Conservation (phyloP, 2,888 invertebrate genomes). For the Dasypogon diadema region DNA sequence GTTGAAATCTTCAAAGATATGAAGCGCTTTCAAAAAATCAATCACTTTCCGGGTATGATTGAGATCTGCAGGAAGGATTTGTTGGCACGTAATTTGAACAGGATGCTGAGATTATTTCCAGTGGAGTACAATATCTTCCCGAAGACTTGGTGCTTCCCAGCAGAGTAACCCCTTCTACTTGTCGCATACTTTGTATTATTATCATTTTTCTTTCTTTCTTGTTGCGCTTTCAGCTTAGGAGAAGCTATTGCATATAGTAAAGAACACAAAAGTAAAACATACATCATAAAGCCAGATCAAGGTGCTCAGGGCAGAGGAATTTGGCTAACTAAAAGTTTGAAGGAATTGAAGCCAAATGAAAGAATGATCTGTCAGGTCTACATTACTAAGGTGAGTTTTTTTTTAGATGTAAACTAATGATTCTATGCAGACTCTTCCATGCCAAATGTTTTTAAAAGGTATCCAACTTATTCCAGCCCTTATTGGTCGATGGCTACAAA, state of each 20-base stretch:
- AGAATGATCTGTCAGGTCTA: conserved; percentile 90
- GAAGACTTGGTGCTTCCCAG: conserved; percentile 93
- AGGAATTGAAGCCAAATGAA: conserved; percentile 83
- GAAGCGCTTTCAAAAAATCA: conserved; percentile 92
- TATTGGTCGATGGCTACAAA: conserved; percentile 91
- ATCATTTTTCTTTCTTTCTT: neutral
- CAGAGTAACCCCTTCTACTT: no score
- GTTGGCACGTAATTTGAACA: conserved; percentile 87
- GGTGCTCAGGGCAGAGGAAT: conserved; percentile 94
- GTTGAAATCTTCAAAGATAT: conserved; percentile 90
- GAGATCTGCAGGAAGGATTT: conserved; percentile 92
- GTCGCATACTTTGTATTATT: conserved; percentile 67
- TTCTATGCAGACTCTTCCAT: neutral
- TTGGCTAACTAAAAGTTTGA: conserved; percentile 84
- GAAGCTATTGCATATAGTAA: conserved; percentile 72
- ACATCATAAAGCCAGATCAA: conserved; percentile 91
- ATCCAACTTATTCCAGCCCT: conserved; percentile 82
- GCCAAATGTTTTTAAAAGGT: conserved; percentile 8
- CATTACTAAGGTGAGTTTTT: conserved; percentile 72
- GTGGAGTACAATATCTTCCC: conserved; percentile 93
- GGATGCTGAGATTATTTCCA: conserved; percentile 89
- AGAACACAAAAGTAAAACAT: conserved; percentile 79
- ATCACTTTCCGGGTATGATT: conserved; percentile 93
- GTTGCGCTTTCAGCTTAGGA: conserved; percentile 73
- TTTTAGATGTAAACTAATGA: neutral